A percentile compares a stretch with the other conserved stretches of the same genome.
These are phyloP conservation scores for Corticium candelabrum DNA, from an alignment of 37 sponge, comb jelly and placozoan species.

Conservation along the genomic window DNA sequence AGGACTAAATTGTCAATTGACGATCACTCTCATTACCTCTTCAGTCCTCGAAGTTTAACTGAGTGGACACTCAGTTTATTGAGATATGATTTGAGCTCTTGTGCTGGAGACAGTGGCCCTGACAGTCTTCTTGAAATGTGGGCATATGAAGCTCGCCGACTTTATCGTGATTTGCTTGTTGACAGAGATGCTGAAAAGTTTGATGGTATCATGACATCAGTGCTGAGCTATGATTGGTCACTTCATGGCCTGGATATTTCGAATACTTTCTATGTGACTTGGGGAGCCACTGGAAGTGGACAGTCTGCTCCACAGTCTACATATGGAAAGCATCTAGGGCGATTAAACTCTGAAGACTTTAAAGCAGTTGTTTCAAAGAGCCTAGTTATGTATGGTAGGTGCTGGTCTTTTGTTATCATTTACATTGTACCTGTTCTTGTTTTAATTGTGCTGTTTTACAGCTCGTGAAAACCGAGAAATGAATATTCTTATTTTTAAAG, in stretches of 20 bases:
- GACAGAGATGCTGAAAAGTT: conserved; percentile 28
- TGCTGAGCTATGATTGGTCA: conserved; percentile 70
- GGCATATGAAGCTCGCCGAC: conserved; percentile 76
- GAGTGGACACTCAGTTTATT: conserved; percentile 75
- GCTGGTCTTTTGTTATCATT: not conserved
- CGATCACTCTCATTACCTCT: conserved; percentile 79
- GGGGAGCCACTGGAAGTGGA: conserved; percentile 31
- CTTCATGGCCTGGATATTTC: conserved; percentile 9
- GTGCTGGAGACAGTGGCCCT: conserved; percentile 7
- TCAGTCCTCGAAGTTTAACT: conserved; percentile 95
- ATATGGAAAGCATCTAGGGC: conserved; percentile 56
- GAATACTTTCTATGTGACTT: conserved; percentile 54
- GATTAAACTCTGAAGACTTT: conserved; percentile 47
- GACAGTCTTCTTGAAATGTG: conserved; percentile 52
- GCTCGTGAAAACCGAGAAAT: conserved; percentile 43
- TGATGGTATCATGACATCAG: conserved; percentile 51
- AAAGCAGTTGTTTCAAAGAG: conserved; percentile 62
- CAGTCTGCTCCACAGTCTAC: not conserved
- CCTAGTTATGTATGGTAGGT: conserved; percentile 38
- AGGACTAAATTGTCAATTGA: conserved; percentile 57
- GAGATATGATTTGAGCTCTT: conserved; percentile 44
- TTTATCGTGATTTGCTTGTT: conserved; percentile 79
- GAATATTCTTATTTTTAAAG: conserved; percentile 67
- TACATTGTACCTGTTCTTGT: not conserved
- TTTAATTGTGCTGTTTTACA: not conserved